phyloP scores from a whole-genome alignment of 2,797 vertebrate genomes.

The Silurus aristotelis region DNA sequence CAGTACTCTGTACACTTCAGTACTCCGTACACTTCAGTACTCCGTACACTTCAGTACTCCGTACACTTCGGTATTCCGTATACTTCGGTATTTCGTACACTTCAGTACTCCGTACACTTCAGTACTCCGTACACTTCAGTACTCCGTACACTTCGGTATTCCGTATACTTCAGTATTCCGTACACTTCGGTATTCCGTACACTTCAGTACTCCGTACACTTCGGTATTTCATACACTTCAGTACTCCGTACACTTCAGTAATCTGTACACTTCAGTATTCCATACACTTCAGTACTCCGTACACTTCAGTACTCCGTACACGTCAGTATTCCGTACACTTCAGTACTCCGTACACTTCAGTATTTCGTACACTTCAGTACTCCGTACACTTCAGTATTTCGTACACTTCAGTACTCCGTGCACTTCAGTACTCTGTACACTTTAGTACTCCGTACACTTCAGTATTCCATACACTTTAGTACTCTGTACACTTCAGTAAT shows the following conservation, averaged over 20 bases:
- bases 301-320: neutral
- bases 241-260: neutral
- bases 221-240: neutral
- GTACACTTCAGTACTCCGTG: neutral
- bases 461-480: neutral
- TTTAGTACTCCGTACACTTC: neutral
- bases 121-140: neutral
- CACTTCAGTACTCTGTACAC: neutral
- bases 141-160: neutral
- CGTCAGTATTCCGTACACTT: neutral
- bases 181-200: neutral
- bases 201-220: neutral
- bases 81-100: neutral
- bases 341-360: neutral
- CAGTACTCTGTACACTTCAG: rapidly evolving
- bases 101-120: neutral
- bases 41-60: neutral
- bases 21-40: neutral
- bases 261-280: neutral
- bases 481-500: neutral
- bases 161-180: neutral
- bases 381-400: neutral
- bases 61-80: neutral
- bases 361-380: neutral
- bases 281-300: neutral